Conservation (phyloP, 2,113 vertebrate genomes). For the Coreoperca whiteheadi region DNA sequence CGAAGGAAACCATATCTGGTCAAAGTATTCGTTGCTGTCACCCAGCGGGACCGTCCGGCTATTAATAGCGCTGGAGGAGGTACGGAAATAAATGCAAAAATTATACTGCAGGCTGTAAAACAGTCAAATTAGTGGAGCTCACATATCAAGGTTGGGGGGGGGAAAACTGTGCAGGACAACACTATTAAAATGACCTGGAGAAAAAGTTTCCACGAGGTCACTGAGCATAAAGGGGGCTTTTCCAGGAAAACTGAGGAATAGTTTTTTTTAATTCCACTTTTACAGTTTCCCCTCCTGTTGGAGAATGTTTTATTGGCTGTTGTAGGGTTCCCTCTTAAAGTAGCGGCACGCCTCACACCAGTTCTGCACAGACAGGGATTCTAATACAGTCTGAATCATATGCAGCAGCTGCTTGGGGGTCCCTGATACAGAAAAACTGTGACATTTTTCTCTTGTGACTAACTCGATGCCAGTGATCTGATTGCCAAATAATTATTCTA, state of each 20-base stretch:
- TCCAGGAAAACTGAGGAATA: background rate
- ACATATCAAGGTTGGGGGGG: background rate
- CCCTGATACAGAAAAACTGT: background rate
- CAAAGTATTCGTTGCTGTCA: conserved; percentile 90
- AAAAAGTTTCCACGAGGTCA: background rate
- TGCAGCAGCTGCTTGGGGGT: background rate
- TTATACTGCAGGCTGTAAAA: conserved; percentile 17
- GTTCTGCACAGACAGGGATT: background rate
- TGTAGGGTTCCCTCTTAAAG: conserved; percentile 1
- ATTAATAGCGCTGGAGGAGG: conserved; percentile 85
- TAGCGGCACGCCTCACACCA: background rate
- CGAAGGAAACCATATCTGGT: conserved; percentile 90
- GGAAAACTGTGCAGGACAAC: background rate
- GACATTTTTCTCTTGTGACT: background rate
- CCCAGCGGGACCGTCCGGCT: conserved; percentile 82
- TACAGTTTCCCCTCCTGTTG: background rate
- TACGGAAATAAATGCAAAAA: conserved; percentile 79
- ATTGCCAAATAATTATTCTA: background rate
- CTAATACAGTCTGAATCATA: background rate
- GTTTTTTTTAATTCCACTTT: background rate
- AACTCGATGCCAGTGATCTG: background rate
- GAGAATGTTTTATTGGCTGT: conserved; percentile 1
- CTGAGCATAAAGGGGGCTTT: background rate
- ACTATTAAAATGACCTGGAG: background rate
- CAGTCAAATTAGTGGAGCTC: conserved; percentile 14